Evolutionary conservation across 1,140 invertebrate species (phyloP).

Genomic region (Drosophila repletoides): DNA sequence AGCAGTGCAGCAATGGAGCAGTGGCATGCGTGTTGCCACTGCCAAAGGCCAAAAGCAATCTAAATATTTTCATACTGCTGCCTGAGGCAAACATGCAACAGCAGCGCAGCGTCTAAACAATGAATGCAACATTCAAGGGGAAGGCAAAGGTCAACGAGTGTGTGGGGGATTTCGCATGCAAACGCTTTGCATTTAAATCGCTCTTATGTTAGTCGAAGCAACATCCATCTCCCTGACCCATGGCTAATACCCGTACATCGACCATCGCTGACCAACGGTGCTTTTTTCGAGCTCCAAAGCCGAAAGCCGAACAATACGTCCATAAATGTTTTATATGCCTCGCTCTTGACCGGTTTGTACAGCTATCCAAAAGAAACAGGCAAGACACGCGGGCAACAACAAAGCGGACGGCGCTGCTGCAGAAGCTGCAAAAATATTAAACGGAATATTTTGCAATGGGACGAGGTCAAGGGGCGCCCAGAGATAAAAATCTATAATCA

Average conservation of each 20-base stretch:
- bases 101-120: conserved; percentile 55
- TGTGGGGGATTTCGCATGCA: conserved; percentile 47
- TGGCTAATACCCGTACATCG: too few relatives aligned
- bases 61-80: conserved; percentile 58
- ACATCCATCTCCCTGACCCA: background rate
- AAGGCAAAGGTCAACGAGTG: conserved; percentile 51
- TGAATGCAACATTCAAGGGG: conserved; percentile 60
- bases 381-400: background rate
- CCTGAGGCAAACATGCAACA: conserved; percentile 34
- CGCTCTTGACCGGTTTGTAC: conserved; percentile 78
- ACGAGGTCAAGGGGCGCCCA: conserved; percentile 61
- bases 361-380: conserved; percentile 46
- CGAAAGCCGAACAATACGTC: conserved; percentile 43
- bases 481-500: conserved; percentile 41
- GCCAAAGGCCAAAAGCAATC: conserved; percentile 52
- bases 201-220: too few relatives aligned
- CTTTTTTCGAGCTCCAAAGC: conserved; percentile 44
- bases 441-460: conserved; percentile 68
- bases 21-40: conserved; percentile 29
- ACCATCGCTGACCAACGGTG: conserved; percentile 45
- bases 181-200: conserved; percentile 32
- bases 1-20: conserved; percentile 43
- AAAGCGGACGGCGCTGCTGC: conserved; percentile 41
- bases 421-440: conserved; percentile 24
- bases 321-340: conserved; percentile 54